Evolutionary conservation across 2,113 vertebrate genomes (phyloP), one percentile per base, ranked within the genome.

Genomic region (Osmerus eperlanus): DNA sequence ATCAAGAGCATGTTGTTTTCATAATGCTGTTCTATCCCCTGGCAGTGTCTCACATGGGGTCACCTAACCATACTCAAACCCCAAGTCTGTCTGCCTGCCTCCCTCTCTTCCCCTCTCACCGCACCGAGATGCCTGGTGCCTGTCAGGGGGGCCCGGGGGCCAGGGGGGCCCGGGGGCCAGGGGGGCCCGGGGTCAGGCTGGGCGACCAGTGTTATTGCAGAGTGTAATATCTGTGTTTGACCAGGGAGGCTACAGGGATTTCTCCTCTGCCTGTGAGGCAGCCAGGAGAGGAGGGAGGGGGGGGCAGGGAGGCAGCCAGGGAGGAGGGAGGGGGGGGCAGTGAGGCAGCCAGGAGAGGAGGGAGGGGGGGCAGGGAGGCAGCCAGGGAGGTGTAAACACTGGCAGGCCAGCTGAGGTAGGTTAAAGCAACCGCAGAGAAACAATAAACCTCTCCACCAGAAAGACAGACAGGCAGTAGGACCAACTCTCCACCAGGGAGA

Each of bases 151-250:
- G 36, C 0, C 36, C 36, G 7, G 29, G 29, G 29, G 29, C 29
- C 29, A 0, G 36, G 36, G 36, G 36, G 36, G 8, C 36, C 36
- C 36, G 21, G 21, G 21, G 1, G 21, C 21, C 8, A 0, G 36
- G 36, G 36, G 36, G 8, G 4, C 36, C 36, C 78, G 70, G 28
- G 89, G 87, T 92, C 89, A 92, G 64, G 72, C 77, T 81, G 88
- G 87, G 88, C 85, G 85, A 89, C 91, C 84, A 84, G 85, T 84
- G 85, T 89, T 93, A 86, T 88, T 86, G 91, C 90, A 92, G 92
- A 92, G 80, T 86, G 85, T 85, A 93, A 90, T 91, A 94, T 91
- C 89, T 89, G 70, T 88, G 88, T 92, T 89, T 92, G 90, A 93
- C 85, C 87, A 93, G 88, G 80, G 86, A 75, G 85, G 89, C 88